Percentiles rank a stretch among this genome's conserved stretches.
phyloP scores from a whole-genome alignment of 1,140 invertebrate genomes.

The Physella acuta region DNA sequence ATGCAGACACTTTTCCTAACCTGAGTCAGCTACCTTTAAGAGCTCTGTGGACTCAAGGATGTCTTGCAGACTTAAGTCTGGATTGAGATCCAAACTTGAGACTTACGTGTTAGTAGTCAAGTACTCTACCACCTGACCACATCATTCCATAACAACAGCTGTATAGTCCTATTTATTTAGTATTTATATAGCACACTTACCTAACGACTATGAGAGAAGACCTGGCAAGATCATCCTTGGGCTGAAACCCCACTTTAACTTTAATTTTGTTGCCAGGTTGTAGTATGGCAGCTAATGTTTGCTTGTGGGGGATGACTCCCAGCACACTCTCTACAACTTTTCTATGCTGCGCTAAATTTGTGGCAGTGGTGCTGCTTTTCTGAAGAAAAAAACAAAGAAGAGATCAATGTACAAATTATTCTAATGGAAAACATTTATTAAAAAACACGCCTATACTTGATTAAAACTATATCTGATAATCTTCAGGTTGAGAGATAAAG shows the following conservation, averaged over 20 bases:
- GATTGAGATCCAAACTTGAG: no score
- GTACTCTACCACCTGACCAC: no score
- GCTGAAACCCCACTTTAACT: slow-evolving; percentile 63
- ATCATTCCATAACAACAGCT: not conserved
- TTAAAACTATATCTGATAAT: no score
- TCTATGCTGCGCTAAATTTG: slow-evolving; percentile 38
- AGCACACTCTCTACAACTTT: slow-evolving; percentile 61
- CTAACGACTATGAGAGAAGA: slow-evolving; percentile 64
- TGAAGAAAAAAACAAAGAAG: not conserved
- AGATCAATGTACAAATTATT: not conserved
- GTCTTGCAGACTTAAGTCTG: no score
- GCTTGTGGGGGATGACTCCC: slow-evolving; percentile 57
- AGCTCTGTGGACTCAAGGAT: no score
- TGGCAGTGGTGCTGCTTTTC: slow-evolving; percentile 1
- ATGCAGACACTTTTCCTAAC: no score
- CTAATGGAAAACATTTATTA: not conserved
- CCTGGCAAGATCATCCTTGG: slow-evolving; percentile 61
- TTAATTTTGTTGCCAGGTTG: slow-evolving; percentile 61
- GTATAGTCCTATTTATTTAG: not conserved
- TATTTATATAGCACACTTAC: slow-evolving; percentile 33
- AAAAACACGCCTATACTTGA: not conserved
- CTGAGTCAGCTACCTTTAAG: no score
- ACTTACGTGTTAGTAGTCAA: no score
- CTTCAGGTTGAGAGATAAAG: no score
- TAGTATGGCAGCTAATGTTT: slow-evolving; percentile 62